Evolutionary conservation across 2,797 vertebrate species (phyloP), one percentile per base, ranked within the genome.

Genomic region (Chrysocyon brachyurus): DNA sequence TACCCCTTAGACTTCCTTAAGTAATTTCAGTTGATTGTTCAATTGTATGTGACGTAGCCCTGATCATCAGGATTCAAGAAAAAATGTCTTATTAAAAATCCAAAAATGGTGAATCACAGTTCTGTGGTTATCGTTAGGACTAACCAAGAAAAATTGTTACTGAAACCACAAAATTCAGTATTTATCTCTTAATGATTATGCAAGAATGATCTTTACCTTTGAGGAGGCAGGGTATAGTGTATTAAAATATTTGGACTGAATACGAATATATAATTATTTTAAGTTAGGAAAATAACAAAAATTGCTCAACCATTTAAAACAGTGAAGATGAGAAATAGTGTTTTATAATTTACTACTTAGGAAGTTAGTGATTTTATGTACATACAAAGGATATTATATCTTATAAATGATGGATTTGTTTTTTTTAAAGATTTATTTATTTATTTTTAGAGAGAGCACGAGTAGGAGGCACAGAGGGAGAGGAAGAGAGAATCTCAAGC

Each of bases 201-300:
- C 1, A 90, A 82, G 61, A 94, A 72, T 96, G 49, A 52, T 63
- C 19, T 93, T 89, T 90, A 77, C 84, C 46, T 56, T 78, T 94
- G 61, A 87, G n/a, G 63, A 87, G 49, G 2, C 57, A 49, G 21
- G 73, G 59, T 6, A 82, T 17, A 81, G 22, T 86, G 52, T 81
- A 31, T 66, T 40, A 77, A 72, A 95, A 87, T 90, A 59, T 54
- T 95, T 77, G 33, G 64, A 56, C 19, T 88, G 52, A 95, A 85
- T 85, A 66, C 78, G 59, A 94, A 78, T 40, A 72, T 12, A 49
- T 86, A 88, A 36, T 97, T 94, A 73, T 96, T 92, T 90, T 82
- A 66, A 87, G 36, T 92, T 88, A 82, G 21, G 63, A 88, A 97
- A 92, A 28, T 83, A 75, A 82, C 31, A 87, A 77, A 84, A 84